phyloP scores from a whole-genome alignment of 1,140 invertebrate species.

The Lordiphosa clarofinis region DNA sequence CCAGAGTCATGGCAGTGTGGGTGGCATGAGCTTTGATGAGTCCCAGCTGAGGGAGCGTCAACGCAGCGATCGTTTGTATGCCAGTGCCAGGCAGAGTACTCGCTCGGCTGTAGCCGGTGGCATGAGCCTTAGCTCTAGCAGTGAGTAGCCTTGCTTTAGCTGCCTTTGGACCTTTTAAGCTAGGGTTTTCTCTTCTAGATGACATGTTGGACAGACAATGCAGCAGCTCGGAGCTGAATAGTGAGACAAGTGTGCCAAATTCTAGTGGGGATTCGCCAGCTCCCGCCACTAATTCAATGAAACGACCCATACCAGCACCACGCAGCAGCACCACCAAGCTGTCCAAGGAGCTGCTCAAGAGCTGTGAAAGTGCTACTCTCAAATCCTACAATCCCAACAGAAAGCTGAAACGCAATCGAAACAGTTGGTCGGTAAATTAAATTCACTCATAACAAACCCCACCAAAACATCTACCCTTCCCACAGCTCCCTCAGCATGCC shows the following conservation, averaged over 20 bases:
- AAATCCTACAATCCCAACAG: conserved; percentile 79
- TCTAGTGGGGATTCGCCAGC: conserved; percentile 59
- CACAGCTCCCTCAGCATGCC: conserved; percentile 36
- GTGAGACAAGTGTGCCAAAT: conserved; percentile 69
- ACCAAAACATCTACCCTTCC: not conserved
- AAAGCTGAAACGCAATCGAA: conserved; percentile 75
- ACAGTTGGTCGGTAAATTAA: conserved; percentile 57
- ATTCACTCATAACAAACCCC: not conserved
- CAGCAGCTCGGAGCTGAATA: conserved; percentile 61
- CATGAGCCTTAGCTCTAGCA: conserved; percentile 65
- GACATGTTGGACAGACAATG: conserved; percentile 72
- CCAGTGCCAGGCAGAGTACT: conserved; percentile 68
- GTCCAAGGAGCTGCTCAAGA: conserved; percentile 62
- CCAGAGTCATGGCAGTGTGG: conserved; percentile 71
- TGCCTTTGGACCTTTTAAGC: not conserved
- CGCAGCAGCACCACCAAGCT: conserved; percentile 46
- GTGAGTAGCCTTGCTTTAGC: conserved; percentile 21
- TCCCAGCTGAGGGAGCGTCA: conserved; percentile 64
- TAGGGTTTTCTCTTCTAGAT: conserved; percentile 18
- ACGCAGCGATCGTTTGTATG: conserved; percentile 64
- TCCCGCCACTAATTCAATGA: conserved; percentile 66
- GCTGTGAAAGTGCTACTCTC: conserved; percentile 62
- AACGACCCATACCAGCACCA: conserved; percentile 66
- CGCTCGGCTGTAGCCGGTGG: conserved; percentile 54
- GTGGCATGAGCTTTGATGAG: conserved; percentile 74